Conservation (phyloP, 2,113 vertebrate species). For the Dinomys branickii region DNA sequence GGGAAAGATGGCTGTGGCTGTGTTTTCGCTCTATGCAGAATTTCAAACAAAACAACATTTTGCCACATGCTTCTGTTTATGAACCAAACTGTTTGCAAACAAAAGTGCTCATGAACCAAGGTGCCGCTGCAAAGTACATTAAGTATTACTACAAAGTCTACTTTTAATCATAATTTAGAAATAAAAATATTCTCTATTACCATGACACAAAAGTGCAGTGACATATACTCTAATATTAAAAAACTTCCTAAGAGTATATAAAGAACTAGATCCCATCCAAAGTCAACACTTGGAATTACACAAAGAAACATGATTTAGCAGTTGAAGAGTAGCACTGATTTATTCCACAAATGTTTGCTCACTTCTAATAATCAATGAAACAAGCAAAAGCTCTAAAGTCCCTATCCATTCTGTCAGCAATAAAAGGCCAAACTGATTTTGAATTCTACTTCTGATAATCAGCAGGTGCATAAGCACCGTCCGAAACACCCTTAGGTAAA, state of each 20-base stretch:
- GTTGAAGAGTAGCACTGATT: background rate
- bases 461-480: background rate
- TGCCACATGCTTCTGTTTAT: background rate
- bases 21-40: background rate
- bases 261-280: background rate
- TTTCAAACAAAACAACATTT: background rate
- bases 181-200: background rate
- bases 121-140: background rate
- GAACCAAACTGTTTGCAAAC: background rate
- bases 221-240: background rate
- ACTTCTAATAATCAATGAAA: background rate
- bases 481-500: conserved; percentile 28
- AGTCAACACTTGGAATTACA: conserved; percentile 8
- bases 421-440: conserved; percentile 38
- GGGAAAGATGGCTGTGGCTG: background rate
- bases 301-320: background rate
- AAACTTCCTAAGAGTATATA: conserved; percentile 1
- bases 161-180: conserved; percentile 44
- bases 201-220: conserved; percentile 14
- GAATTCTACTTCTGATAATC: background rate
- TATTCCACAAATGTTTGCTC: background rate
- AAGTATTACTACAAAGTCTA: conserved; percentile 36
- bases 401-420: background rate
- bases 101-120: background rate
- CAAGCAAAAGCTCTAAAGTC: background rate